Conservation (phyloP, 2,797 vertebrate genomes). For the Premnoplex brunnescens region DNA sequence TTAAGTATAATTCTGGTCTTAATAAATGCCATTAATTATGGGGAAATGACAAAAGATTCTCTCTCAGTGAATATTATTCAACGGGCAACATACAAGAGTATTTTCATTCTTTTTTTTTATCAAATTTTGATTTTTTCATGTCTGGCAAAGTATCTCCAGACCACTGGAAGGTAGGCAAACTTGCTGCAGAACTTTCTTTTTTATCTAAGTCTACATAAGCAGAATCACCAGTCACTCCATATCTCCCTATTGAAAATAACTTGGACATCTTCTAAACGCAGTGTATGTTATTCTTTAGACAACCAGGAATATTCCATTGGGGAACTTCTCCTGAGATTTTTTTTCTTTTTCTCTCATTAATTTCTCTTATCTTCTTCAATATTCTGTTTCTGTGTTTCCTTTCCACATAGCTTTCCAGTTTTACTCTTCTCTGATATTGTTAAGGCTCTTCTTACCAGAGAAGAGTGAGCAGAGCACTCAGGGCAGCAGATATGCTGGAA, state of each 20-base stretch:
- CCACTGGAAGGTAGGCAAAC: background rate
- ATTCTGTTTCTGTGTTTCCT: background rate
- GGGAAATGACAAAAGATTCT: background rate
- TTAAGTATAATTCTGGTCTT: background rate
- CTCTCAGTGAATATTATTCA: background rate
- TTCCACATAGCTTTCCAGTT: background rate
- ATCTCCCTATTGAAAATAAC: background rate
- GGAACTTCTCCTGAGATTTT: background rate
- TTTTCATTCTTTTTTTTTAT: background rate
- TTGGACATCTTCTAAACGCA: background rate
- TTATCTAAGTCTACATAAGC: background rate
- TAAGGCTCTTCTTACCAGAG: background rate
- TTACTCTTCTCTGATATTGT: background rate
- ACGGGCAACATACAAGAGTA: background rate
- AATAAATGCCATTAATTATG: background rate
- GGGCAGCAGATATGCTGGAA: background rate
- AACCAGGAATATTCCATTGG: background rate
- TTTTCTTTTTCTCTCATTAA: background rate
- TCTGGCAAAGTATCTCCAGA: background rate
- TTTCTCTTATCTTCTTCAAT: background rate
- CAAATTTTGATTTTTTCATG: background rate
- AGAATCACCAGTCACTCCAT: background rate
- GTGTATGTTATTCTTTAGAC: background rate
- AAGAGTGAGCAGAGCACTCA: background rate
- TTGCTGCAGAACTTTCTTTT: background rate